Evolutionary conservation across 2,113 vertebrate genomes (phyloP), one percentile per base, ranked within the genome.

Genomic region (Tringa solitaria): DNA sequence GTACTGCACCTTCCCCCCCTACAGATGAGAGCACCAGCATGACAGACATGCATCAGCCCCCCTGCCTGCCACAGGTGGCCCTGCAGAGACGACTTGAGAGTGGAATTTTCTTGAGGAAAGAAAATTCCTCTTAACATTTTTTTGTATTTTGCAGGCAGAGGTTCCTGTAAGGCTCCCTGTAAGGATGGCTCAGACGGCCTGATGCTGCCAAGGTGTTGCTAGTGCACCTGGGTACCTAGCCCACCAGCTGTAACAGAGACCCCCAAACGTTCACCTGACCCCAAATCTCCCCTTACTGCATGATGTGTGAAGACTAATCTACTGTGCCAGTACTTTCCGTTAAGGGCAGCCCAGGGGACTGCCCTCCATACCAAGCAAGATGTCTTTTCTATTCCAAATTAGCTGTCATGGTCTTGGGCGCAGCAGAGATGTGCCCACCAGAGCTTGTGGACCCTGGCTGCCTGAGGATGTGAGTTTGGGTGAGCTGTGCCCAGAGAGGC

Each of bases 341-440:
- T 73, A 28, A 35, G 19, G 35, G 35, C 54, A 76, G 37, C 11
- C 24, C 3, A 0, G 53, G 53, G 24, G 16, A 37, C 3, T 6
- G 41, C 24, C 14, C 37, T 69, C 61, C 56, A 33, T 5, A 37
- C 13, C 0, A 0, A 77, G 39, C 30, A 82, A 15, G 22, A 27
- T 56, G 30, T 22, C 21, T 81, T 81, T 70, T 48, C 30, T 81
- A 3, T 26, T 37, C 24, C 45, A 72, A 35, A 27, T 23, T 1
- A 1, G 8, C 28, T 0, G 0, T 53, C 43, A 41, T 1, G 1
- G 33, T 41, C 57, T 70, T 1, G 0, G 30, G 43, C 16, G 50
- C 23, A 57, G 35, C 9, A 43, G 63, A 63, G 22, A 3, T 69
- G 18, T 7, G 10, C 33, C 6, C 3, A 1, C 14, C 30, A 56